Evolutionary conservation across 2,113 vertebrate genomes (phyloP).

Genomic region (Hystrix brachyura): DNA sequence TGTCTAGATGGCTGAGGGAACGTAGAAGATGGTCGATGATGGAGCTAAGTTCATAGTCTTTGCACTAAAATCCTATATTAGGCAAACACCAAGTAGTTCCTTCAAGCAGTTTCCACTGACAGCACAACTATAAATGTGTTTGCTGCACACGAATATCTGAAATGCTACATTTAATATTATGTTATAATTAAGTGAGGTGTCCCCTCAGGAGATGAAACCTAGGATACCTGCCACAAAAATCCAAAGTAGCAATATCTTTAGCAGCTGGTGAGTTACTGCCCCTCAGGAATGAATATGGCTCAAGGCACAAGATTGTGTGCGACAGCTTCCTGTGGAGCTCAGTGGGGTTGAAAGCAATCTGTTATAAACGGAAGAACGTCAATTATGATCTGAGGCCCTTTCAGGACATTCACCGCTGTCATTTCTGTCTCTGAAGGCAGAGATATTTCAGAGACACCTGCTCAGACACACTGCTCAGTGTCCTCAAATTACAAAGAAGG

Average conservation of each 20-base stretch:
- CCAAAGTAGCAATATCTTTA: not conserved
- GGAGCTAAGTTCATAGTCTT: not conserved
- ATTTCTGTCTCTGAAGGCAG: not conserved
- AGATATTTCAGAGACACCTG: constrained; percentile 35
- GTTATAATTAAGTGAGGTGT: constrained; percentile 56
- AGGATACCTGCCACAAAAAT: constrained; percentile 24
- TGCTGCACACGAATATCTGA: not conserved
- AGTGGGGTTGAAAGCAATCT: not conserved
- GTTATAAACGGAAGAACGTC: not conserved
- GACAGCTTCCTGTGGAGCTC: not conserved
- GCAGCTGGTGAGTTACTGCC: constrained; percentile 45
- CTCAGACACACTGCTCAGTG: not conserved
- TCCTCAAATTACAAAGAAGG: constrained; percentile 21
- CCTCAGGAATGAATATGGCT: constrained; percentile 1
- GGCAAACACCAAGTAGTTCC: constrained; percentile 25
- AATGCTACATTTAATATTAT: constrained; percentile 26
- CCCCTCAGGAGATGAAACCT: not conserved
- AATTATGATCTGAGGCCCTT: not conserved
- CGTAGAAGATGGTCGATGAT: not conserved
- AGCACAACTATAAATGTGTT: constrained; percentile 29
- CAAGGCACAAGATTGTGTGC: not conserved
- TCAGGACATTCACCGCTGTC: not conserved
- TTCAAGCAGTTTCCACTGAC: constrained; percentile 3
- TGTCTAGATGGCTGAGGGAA: not conserved
- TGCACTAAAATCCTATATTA: not conserved